Evolutionary conservation across 2,888 invertebrate species (phyloP).

Genomic region (Mallateleia sp.): DNA sequence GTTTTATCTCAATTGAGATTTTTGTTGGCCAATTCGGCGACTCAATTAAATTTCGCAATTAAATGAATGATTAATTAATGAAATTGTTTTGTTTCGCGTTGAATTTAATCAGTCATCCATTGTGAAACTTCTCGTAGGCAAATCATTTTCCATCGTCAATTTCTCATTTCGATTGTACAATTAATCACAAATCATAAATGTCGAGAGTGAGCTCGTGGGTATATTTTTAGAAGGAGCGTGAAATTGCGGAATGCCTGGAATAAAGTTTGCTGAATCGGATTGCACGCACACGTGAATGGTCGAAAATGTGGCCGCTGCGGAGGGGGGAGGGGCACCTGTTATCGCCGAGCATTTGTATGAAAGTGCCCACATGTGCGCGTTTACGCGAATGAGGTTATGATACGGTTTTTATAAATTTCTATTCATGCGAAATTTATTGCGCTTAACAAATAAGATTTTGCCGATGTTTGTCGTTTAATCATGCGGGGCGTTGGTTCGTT

Average conservation of each 20-base stretch:
- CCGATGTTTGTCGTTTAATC: too few relatives aligned
- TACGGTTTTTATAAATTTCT: not conserved
- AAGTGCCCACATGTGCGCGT: slow-evolving; percentile 2
- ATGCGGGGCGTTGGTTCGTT: too few relatives aligned
- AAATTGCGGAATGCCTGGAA: too few relatives aligned
- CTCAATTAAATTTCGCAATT: too few relatives aligned
- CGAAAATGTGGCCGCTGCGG: not conserved
- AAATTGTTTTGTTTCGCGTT: not conserved
- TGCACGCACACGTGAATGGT: not conserved
- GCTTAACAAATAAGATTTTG: too few relatives aligned
- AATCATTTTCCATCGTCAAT: not conserved
- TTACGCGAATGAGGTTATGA: not conserved
- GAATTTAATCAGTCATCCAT: not conserved
- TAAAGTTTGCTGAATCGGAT: not conserved
- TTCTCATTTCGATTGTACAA: slow-evolving; percentile 15
- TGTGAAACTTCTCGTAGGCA: not conserved
- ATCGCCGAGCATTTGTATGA: not conserved
- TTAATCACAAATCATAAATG: slow-evolving; percentile 21
- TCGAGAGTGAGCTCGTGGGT: not conserved
- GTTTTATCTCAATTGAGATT: too few relatives aligned
- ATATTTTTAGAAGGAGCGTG: too few relatives aligned
- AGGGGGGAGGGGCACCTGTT: not conserved
- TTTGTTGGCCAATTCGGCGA: too few relatives aligned
- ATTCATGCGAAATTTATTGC: not conserved
- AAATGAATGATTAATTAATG: too few relatives aligned